Evolutionary conservation across 1,140 invertebrate species (phyloP), one percentile per base, ranked within the genome.

Genomic region (Trichonephila clavipes): DNA sequence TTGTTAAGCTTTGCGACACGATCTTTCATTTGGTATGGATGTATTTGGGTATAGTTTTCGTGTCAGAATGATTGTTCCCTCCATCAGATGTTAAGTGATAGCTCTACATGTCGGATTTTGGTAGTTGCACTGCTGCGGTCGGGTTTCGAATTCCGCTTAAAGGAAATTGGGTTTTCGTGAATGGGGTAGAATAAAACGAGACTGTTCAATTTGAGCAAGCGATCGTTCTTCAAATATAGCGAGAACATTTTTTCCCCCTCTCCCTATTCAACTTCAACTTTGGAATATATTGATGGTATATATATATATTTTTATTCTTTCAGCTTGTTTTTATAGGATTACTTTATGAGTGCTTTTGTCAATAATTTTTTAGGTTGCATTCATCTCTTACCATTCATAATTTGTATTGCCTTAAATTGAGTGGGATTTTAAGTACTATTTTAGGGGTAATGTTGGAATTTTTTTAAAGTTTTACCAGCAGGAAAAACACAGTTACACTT

Each of bases 1-100:
- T 87, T 64, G 91, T 92, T 92, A 92, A 92, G 28, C 40, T 21
- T 24, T 62, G 62, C 34, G 51, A 59, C 62, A 92, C 83, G 91
- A 92, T 87, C 61, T 28, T 62, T 51, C 72, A 58, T 69, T 34
- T 88, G 24, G 34, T 10, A 51, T 61, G 85, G 58, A 44, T 88
- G 59, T n/a, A 51, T 61, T 87, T 87, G 66, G 66, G 66, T 61
- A 59, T 44, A 44, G n/a, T 21, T 61, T 83, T 69, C 87, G 64
- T 24, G 24, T 66, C 21, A 28, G 28, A 72, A 66, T 88, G 64
- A 59, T 24, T 88, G 24, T 69, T 44, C 58, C 28, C 19, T 16
- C 24, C 14, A 77, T 77, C 72, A 77, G 72, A 77, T 77, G 72
- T 1, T 40, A 77, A 77, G 69, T 77, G 58, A 86, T 59, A 86